Evolutionary conservation across 2,888 invertebrate genomes (phyloP).

Genomic region (Mimachlamys varia): DNA sequence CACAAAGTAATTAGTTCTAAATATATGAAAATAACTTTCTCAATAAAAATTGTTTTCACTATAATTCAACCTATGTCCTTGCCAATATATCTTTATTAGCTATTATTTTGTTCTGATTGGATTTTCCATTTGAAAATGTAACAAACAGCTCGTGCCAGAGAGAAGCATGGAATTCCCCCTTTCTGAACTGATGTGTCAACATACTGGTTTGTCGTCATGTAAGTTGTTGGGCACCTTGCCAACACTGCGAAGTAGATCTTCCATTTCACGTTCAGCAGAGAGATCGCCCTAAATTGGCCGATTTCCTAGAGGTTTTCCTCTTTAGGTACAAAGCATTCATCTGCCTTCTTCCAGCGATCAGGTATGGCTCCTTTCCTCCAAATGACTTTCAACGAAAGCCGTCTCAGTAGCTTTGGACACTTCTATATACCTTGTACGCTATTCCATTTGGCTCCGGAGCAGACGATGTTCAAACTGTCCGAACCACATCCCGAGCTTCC

Average conservation of each 20-base stretch:
- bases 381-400: background rate
- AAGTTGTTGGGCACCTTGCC: constrained; percentile 48
- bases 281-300: constrained; percentile 53
- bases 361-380: constrained; percentile 41
- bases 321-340: constrained; percentile 42
- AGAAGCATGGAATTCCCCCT: constrained; percentile 43
- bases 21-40: too few relatives aligned
- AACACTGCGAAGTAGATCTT: constrained; percentile 56
- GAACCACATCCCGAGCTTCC: background rate
- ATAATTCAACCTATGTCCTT: too few relatives aligned
- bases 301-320: constrained; percentile 43
- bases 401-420: background rate
- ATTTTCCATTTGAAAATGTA: too few relatives aligned
- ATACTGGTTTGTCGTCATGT: constrained; percentile 45
- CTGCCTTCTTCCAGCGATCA: constrained; percentile 49
- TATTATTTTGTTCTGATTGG: background rate
- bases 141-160: too few relatives aligned
- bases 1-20: too few relatives aligned
- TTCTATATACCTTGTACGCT: background rate
- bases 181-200: constrained; percentile 51
- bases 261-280: constrained; percentile 53
- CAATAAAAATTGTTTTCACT: too few relatives aligned
- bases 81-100: background rate
- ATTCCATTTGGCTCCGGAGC: background rate
- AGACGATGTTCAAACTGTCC: background rate